These are phyloP conservation scores for Magallana angulata DNA, from an alignment of 1,140 invertebrate species.

Conservation along the genomic window DNA sequence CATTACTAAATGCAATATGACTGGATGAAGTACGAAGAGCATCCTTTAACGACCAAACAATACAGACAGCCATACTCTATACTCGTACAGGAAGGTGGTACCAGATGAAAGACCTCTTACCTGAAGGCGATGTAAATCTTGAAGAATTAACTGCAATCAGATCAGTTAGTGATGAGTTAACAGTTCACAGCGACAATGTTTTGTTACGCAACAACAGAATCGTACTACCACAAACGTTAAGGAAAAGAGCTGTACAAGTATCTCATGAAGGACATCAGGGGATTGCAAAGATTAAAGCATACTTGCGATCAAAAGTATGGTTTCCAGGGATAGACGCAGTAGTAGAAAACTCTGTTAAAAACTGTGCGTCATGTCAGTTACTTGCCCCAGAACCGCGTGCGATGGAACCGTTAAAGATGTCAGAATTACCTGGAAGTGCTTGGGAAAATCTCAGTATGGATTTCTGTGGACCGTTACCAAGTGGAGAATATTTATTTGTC, in stretches of 20 bases:
- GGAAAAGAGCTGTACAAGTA: constrained; percentile 39
- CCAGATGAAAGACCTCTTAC: not conserved
- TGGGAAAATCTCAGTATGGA: constrained; percentile 68
- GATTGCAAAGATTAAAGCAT: constrained; percentile 47
- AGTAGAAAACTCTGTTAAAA: constrained; percentile 34
- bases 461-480: constrained; percentile 68
- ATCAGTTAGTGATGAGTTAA: constrained; percentile 36
- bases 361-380: constrained; percentile 47
- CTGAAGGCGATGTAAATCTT: constrained; percentile 49
- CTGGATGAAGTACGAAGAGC: constrained; percentile 10
- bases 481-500: constrained; percentile 65
- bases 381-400: not conserved
- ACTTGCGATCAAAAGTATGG: constrained; percentile 52
- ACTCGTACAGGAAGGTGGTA: not conserved
- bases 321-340: constrained; percentile 43
- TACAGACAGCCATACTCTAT: not conserved
- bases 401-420: constrained; percentile 60
- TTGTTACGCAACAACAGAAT: constrained; percentile 44
- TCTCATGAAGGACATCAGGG: constrained; percentile 58
- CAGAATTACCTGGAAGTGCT: constrained; percentile 51
- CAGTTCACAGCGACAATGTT: constrained; percentile 34
- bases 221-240: constrained; percentile 39
- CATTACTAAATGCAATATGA: constrained; percentile 33
- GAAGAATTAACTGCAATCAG: constrained; percentile 30
- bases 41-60: constrained; percentile 43